A percentile compares a stretch with the other conserved stretches of the same genome.
These are phyloP conservation scores for Frankliniella intonsa DNA, from an alignment of 2,888 invertebrate genomes.

Conservation along the genomic window DNA sequence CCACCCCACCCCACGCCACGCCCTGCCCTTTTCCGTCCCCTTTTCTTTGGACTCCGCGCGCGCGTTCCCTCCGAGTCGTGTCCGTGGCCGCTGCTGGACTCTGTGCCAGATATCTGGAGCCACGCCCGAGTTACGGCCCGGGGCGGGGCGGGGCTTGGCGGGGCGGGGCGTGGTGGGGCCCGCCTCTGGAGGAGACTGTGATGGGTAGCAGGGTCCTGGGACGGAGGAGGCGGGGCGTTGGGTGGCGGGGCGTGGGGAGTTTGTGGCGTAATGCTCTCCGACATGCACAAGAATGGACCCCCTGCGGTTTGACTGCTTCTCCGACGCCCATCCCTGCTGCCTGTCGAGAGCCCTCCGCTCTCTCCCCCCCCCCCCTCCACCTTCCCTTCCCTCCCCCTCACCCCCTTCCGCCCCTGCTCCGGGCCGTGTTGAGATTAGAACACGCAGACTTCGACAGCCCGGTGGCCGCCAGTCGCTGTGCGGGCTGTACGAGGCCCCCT, in stretches of 20 bases:
- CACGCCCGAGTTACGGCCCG: not conserved
- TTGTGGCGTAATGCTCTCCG: not conserved
- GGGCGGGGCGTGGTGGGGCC: not conserved
- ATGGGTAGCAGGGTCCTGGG: too few species aligned
- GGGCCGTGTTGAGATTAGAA: conserved; percentile 13
- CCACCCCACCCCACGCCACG: not conserved
- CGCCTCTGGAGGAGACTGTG: too few species aligned
- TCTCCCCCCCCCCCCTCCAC: not conserved
- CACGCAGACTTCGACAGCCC: not conserved
- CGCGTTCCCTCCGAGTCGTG: not conserved
- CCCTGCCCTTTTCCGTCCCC: not conserved
- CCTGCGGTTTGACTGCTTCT: conserved; percentile 12
- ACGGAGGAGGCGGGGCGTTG: not conserved
- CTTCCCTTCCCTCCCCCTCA: not conserved
- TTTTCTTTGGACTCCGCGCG: not conserved
- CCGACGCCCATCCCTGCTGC: not conserved
- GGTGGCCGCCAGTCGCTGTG: not conserved
- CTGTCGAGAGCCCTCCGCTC: too few species aligned
- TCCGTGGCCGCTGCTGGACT: not conserved
- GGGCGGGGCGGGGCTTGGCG: not conserved
- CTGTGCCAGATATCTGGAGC: not conserved
- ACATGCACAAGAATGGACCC: conserved; percentile 17
- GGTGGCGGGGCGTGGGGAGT: not conserved
- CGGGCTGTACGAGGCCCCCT: not conserved
- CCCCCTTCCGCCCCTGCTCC: not conserved